Evolutionary conservation across 2,113 vertebrate genomes (phyloP).

Genomic region (Tor tambroides): DNA sequence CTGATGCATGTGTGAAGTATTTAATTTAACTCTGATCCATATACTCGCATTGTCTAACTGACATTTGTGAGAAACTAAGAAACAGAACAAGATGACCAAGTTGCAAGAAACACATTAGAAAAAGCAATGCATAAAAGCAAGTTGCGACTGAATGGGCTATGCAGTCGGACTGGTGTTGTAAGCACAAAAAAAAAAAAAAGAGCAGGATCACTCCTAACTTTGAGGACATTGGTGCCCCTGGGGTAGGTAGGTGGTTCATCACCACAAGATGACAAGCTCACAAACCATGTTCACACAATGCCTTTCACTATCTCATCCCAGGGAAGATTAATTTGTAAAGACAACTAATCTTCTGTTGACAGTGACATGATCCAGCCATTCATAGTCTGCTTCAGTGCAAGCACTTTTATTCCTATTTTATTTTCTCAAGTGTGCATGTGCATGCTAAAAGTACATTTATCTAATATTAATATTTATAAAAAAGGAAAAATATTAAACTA

Average conservation of each 20-base stretch:
- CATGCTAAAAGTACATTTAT: too few relatives aligned
- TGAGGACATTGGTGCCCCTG: not conserved
- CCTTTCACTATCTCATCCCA: not conserved
- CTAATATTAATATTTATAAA: too few relatives aligned
- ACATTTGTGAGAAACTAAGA: conserved; percentile 7
- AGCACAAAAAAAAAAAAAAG: not conserved
- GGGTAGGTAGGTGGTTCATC: conserved; percentile 1
- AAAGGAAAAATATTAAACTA: too few relatives aligned
- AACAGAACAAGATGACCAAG: not conserved
- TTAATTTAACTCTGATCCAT: not conserved
- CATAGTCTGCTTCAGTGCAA: not conserved
- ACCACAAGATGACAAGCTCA: not conserved
- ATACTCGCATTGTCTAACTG: not conserved
- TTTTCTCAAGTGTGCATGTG: not conserved
- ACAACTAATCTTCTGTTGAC: not conserved
- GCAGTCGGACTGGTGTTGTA: conserved; percentile 2
- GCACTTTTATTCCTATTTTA: not conserved
- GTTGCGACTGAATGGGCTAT: not conserved
- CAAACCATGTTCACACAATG: conserved; percentile 7
- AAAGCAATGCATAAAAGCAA: conserved; percentile 13
- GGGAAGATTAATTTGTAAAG: not conserved
- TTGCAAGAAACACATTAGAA: conserved; percentile 4
- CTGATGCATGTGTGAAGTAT: conserved; percentile 10
- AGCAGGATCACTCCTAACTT: not conserved
- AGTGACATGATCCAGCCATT: not conserved